Percentiles rank a stretch among this genome's conserved stretches.
These are phyloP conservation scores for Drosophila niveifrons DNA, from an alignment of 2,888 invertebrate genomes.

Conservation along the genomic window DNA sequence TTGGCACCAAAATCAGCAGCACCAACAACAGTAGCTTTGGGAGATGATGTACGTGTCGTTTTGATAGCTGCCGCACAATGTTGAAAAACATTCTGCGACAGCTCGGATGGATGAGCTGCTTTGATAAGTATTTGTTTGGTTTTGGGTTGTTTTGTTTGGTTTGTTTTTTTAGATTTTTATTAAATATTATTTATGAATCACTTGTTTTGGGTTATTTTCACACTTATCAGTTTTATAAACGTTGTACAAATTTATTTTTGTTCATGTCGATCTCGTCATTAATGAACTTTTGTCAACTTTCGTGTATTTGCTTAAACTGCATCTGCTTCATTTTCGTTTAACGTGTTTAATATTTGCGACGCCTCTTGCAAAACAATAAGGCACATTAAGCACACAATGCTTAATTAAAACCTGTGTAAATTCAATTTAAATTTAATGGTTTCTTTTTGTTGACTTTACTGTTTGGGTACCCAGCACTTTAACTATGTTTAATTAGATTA, in stretches of 20 bases:
- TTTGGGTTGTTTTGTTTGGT: background rate
- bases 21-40: conserved; percentile 37
- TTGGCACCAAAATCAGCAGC: conserved; percentile 41
- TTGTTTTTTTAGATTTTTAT: background rate
- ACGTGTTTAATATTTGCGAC: conserved; percentile 27
- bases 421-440: conserved; percentile 38
- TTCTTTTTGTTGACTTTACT: conserved; percentile 7
- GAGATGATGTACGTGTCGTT: conserved; percentile 30
- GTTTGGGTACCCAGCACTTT: background rate
- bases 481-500: conserved; percentile 3
- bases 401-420: conserved; percentile 22
- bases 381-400: conserved; percentile 23
- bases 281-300: conserved; percentile 29
- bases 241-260: conserved; percentile 39
- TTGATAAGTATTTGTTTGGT: conserved; percentile 5
- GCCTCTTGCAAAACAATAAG: conserved; percentile 34
- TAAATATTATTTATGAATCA: conserved; percentile 8
- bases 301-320: conserved; percentile 19
- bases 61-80: conserved; percentile 60
- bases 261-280: conserved; percentile 57
- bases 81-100: conserved; percentile 59
- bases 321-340: conserved; percentile 19
- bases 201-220: conserved; percentile 2
- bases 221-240: conserved; percentile 26
- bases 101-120: conserved; percentile 21